phyloP scores from a whole-genome alignment of 2,797 vertebrate species.

The Falco peregrinus region DNA sequence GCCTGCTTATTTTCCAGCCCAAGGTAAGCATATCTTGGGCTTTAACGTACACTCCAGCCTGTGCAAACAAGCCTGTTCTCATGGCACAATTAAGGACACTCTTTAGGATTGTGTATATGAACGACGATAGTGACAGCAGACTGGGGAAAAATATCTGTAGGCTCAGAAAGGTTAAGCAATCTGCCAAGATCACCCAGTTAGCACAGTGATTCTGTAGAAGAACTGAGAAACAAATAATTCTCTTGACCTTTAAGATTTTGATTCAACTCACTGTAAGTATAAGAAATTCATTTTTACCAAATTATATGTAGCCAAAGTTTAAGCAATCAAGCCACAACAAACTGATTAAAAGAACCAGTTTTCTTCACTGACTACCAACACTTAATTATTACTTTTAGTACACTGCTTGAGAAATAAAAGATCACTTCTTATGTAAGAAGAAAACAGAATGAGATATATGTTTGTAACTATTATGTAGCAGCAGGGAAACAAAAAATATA shows the following conservation, averaged over 20 bases:
- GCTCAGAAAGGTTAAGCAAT: background rate
- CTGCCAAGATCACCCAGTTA: background rate
- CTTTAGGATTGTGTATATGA: background rate
- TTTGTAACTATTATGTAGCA: background rate
- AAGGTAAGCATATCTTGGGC: background rate
- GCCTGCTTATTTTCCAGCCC: background rate
- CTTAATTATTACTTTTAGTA: background rate
- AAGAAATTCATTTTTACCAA: background rate
- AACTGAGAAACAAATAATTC: background rate
- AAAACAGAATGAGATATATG: background rate
- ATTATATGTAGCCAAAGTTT: background rate
- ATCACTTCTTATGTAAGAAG: background rate
- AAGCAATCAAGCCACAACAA: background rate
- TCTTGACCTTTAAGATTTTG: background rate
- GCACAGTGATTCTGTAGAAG: background rate
- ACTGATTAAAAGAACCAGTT: background rate
- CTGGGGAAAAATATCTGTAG: background rate
- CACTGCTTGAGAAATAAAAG: background rate
- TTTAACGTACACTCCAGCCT: background rate
- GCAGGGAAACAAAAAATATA: background rate
- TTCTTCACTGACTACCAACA: background rate
- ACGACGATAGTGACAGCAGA: background rate
- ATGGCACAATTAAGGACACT: background rate
- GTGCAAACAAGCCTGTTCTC: background rate
- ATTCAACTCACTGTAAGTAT: background rate